phyloP scores from a whole-genome alignment of 2,888 invertebrate genomes.

The Drosophila prolongata region DNA sequence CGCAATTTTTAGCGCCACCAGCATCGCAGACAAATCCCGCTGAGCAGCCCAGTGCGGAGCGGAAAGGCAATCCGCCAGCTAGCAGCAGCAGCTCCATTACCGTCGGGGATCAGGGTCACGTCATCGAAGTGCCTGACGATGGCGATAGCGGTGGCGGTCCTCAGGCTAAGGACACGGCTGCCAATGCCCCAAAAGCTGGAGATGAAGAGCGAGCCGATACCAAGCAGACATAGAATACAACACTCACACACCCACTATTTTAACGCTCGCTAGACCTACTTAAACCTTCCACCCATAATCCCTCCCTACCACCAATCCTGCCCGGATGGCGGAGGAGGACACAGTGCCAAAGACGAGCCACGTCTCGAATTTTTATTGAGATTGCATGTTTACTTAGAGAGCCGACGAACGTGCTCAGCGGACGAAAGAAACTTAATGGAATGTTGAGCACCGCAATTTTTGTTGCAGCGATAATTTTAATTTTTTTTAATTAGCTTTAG shows the following conservation, averaged over 20 bases:
- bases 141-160: constrained; percentile 7
- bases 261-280: constrained; percentile 28
- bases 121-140: constrained; percentile 5
- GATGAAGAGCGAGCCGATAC: background rate
- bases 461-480: constrained; percentile 63
- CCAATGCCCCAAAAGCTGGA: background rate
- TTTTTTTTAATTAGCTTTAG: constrained; percentile 31
- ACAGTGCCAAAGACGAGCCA: constrained; percentile 76
- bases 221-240: constrained; percentile 32
- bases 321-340: constrained; percentile 18
- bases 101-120: background rate
- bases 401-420: constrained; percentile 11
- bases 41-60: background rate
- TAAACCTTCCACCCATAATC: constrained; percentile 9
- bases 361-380: constrained; percentile 72
- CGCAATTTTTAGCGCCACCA: constrained; percentile 4
- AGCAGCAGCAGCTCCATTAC: background rate
- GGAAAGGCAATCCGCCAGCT: background rate
- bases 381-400: constrained; percentile 72
- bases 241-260: constrained; percentile 1
- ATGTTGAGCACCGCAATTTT: constrained; percentile 48
- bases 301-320: background rate
- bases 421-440: constrained; percentile 23
- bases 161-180: constrained; percentile 1
- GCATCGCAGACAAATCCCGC: background rate